phyloP scores from a whole-genome alignment of 2,113 vertebrate genomes.

The Amblyopsis rosae region DNA sequence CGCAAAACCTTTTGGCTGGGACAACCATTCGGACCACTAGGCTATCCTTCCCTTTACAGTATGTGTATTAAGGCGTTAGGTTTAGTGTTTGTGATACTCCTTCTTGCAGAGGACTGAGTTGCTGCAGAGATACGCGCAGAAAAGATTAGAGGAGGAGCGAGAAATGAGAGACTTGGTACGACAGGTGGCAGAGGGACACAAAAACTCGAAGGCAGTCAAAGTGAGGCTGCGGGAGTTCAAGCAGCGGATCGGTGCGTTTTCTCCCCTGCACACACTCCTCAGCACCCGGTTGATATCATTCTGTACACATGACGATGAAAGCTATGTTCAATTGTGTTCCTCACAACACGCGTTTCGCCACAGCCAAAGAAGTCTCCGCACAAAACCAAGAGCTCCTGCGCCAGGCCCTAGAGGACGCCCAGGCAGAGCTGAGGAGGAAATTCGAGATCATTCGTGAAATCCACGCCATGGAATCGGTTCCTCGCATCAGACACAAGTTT shows the following conservation, averaged over 20 bases:
- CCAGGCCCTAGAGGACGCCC: slow-evolving; percentile 75
- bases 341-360: slow-evolving; percentile 5
- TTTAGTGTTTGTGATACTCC: slow-evolving; percentile 20
- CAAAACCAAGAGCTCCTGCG: slow-evolving; percentile 80
- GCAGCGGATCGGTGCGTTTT: slow-evolving; percentile 77
- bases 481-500: slow-evolving; percentile 70
- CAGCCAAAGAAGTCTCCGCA: slow-evolving; percentile 85
- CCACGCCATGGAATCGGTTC: slow-evolving; percentile 76
- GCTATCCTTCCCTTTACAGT: too few relatives aligned
- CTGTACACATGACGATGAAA: not conserved
- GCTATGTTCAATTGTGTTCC: not conserved
- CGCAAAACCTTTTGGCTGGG: too few relatives aligned
- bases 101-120: slow-evolving; percentile 75
- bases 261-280: not conserved
- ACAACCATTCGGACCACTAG: too few relatives aligned
- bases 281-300: not conserved
- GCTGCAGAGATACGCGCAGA: slow-evolving; percentile 76
- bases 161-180: slow-evolving; percentile 81
- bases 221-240: slow-evolving; percentile 81
- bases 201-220: slow-evolving; percentile 82
- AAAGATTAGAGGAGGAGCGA: slow-evolving; percentile 78
- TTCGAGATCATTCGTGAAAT: slow-evolving; percentile 81
- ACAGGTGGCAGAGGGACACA: slow-evolving; percentile 82
- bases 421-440: slow-evolving; percentile 77
- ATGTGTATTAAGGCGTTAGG: not conserved